phyloP scores from a whole-genome alignment of 2,888 invertebrate genomes.

The Siphonodentalium dalli region DNA sequence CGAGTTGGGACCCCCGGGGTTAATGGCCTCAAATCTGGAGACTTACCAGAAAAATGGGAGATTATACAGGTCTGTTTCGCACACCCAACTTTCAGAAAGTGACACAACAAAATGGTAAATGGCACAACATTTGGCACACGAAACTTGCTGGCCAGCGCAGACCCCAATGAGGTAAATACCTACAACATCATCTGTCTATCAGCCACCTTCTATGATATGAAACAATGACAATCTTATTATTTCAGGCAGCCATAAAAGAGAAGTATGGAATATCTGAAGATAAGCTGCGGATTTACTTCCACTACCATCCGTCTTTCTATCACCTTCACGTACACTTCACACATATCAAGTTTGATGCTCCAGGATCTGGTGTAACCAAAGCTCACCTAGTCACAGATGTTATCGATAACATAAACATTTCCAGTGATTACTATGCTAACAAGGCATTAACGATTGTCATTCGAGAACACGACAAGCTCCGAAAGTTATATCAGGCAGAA shows the following conservation, averaged over 20 bases:
- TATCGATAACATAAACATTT: constrained; percentile 86
- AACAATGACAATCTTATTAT: constrained; percentile 14
- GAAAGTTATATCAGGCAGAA: constrained; percentile 58
- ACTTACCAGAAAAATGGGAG: too few species aligned
- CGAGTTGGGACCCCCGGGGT: too few species aligned
- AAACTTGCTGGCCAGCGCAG: background rate
- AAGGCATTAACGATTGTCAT: constrained; percentile 82
- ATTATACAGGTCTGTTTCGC: too few species aligned
- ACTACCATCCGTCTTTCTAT: constrained; percentile 97
- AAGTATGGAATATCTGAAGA: constrained; percentile 76
- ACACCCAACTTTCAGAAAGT: too few species aligned
- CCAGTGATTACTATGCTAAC: constrained; percentile 83
- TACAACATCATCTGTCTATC: background rate
- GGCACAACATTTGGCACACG: too few species aligned
- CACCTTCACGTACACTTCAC: constrained; percentile 95
- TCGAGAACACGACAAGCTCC: constrained; percentile 78
- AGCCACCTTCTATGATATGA: background rate
- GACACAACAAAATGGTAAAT: too few species aligned
- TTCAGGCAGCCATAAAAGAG: constrained; percentile 76
- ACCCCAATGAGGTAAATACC: background rate
- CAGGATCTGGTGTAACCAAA: constrained; percentile 82
- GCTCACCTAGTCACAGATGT: constrained; percentile 87
- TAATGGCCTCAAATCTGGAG: too few species aligned
- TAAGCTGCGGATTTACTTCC: constrained; percentile 83
- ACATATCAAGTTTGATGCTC: constrained; percentile 66